These are phyloP conservation scores for Drosophila yakuba DNA, from an alignment of 1,140 invertebrate genomes.

Conservation along the genomic window DNA sequence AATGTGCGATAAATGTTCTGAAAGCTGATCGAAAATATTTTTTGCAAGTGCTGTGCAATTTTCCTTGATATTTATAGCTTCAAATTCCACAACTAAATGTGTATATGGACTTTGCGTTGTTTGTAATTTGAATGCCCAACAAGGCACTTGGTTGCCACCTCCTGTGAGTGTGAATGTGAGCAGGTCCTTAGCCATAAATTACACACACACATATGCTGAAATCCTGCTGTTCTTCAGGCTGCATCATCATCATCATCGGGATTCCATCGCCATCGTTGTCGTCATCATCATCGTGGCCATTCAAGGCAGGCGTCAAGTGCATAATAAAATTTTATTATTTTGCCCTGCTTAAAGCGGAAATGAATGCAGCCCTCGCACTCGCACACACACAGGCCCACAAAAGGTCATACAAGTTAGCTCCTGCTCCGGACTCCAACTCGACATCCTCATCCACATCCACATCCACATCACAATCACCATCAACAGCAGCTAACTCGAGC, in stretches of 20 bases:
- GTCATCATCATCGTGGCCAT: slow-evolving; percentile 35
- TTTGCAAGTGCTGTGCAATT: neutral
- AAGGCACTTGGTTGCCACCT: slow-evolving; percentile 10
- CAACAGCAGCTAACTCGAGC: slow-evolving; percentile 20
- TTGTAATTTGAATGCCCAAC: slow-evolving; percentile 40
- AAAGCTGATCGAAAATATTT: neutral
- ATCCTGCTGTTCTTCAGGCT: slow-evolving; percentile 14
- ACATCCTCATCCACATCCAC: neutral
- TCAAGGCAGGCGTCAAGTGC: slow-evolving; percentile 60
- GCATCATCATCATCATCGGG: slow-evolving; percentile 8
- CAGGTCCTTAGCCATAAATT: slow-evolving; percentile 54
- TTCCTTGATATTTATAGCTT: slow-evolving; percentile 1
- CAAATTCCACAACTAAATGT: slow-evolving; percentile 15
- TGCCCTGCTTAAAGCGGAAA: slow-evolving; percentile 60
- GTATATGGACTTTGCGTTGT: slow-evolving; percentile 15
- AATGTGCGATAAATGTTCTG: neutral
- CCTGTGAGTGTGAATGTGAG: slow-evolving; percentile 1
- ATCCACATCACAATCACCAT: slow-evolving; percentile 13
- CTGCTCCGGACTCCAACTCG: slow-evolving; percentile 22
- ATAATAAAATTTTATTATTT: slow-evolving; percentile 79
- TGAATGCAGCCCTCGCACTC: slow-evolving; percentile 56
- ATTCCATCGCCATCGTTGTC: slow-evolving; percentile 7
- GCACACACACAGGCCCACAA: neutral
- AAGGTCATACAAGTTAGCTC: slow-evolving; percentile 23
- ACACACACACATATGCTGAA: slow-evolving; percentile 22